These are phyloP conservation scores for Drosophila gaucha DNA, from an alignment of 2,888 invertebrate species.

Conservation along the genomic window DNA sequence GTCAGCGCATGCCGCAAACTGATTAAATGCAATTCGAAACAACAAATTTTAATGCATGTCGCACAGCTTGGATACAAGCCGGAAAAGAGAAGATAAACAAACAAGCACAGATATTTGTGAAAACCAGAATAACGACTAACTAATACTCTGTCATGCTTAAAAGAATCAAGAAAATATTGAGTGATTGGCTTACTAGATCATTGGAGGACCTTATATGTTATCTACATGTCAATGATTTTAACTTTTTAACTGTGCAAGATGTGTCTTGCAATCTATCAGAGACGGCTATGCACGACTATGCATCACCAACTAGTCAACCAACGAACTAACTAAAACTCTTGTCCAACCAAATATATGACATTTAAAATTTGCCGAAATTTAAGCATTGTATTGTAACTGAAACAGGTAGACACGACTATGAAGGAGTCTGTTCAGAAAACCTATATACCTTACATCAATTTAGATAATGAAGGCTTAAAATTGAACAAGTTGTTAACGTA, in stretches of 20 bases:
- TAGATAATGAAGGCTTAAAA: background rate
- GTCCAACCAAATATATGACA: too few relatives aligned
- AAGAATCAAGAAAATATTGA: background rate
- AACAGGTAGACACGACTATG: too few relatives aligned
- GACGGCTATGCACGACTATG: background rate
- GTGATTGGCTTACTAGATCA: too few relatives aligned
- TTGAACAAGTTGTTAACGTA: constrained; percentile 8
- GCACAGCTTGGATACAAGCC: constrained; percentile 1
- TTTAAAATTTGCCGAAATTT: too few relatives aligned
- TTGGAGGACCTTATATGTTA: too few relatives aligned
- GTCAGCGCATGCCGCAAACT: constrained; percentile 9
- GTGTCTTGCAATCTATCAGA: too few relatives aligned
- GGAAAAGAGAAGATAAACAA: constrained; percentile 11
- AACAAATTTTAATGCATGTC: constrained; percentile 14
- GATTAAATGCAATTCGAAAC: constrained; percentile 15
- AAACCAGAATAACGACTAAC: background rate
- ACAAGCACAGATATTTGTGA: background rate
- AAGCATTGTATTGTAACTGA: too few relatives aligned
- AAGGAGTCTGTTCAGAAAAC: background rate
- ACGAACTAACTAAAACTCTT: too few relatives aligned
- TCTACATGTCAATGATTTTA: too few relatives aligned
- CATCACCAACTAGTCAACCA: too few relatives aligned
- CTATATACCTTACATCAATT: background rate
- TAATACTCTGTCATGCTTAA: background rate
- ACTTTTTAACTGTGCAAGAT: too few relatives aligned